Base-by-base conservation (phyloP, 2,888 invertebrate genomes). In the Tineola bisselliella region DNA sequence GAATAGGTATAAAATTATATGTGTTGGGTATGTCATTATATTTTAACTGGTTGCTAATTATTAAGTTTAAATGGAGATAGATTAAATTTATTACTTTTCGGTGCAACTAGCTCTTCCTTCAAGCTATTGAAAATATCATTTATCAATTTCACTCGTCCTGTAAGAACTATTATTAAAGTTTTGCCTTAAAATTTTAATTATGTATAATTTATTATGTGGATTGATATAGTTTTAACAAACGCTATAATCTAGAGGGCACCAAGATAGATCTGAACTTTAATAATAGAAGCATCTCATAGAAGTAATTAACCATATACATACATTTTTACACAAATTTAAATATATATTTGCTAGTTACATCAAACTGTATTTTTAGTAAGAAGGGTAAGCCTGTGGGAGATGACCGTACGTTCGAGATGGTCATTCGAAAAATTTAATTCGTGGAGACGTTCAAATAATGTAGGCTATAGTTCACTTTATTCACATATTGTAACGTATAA, bases 1-100 rank as follows among this genome's bases (percentile, higher is more conserved):
- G 75, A 81, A 84, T 83, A 76, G 76, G 76, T 79, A 71, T 70
- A 68, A 81, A 84, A 84, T 84, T 84, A 84, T 82, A 84, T 67
- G 75, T 70, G 73, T 74, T 60, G 70, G 69, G 72, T 71, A 68
- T 79, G 74, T 84, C 81, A 86, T 87, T 82, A 84, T 78, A 71
- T 70, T 73, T 72, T 72, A 69, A 69, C 73, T 31, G 33, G 33
- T 58, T 30, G 25, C 19, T 58, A 78, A 84, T 83, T 83, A 81
- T 84, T 81, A 72, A 33, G 79, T 79, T 80, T 79, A 77, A 69
- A 73, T 73, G 70, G 58, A 33, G 19, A 33, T 58, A 33, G 48
- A 48, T 15, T 8, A 48, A 48, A 48, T 48, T 48, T 48, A 48
- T 48, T 48, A 48, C 48, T 48, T 48, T 48, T 48, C n/a, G 15